Base-by-base conservation (phyloP, 2,113 vertebrate genomes). In the Pelodiscus sinensis region DNA sequence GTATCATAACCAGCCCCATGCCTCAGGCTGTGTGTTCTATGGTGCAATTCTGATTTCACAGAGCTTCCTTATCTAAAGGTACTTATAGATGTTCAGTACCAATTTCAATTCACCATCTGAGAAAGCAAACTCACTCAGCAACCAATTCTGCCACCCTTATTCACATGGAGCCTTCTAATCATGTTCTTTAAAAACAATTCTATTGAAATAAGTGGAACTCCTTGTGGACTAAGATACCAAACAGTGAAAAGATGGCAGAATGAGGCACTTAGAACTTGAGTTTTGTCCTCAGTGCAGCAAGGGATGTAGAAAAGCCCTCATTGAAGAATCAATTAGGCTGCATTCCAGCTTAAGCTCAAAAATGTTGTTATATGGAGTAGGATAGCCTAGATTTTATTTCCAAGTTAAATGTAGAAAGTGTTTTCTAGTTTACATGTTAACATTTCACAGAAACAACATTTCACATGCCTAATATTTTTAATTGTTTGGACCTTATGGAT, bases 321-420 rank as follows among this genome's bases (percentile, higher is more conserved):
- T 82, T 82, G 81, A 92, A 82, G 52, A 87, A 31, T 92, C 35
- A 78, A 6, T 90, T 95, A 92, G 80, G 84, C 92, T 91, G 92
- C 29, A 84, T 80, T 82, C 25, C 93, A 51, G 38, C 25, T 87
- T 93, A 94, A 44, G 31, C 65, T 60, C 85, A 55, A 73, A 86
- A 87, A 27, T 86, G 84, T 71, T 81, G 57, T 90, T 79, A 95
- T 86, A 35, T 2, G 24, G 6, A 88, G n/a, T 19, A 55, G 51
- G 51, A 77, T 93, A 86, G 68, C 71, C 82, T 91, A 88, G 5
- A 1, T 7, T 0, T 78, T 51, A 29, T 78, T 78, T 78, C 75
- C 51, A 44, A 68, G 62, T 51, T 51, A 51, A 51, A 78, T 51
- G 44, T 51, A 78, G 50, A 38, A 78, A 51, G 75, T 51, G 12